These are phyloP conservation scores for Drosophila prolongata DNA, from an alignment of 2,888 invertebrate genomes.

Conservation along the genomic window DNA sequence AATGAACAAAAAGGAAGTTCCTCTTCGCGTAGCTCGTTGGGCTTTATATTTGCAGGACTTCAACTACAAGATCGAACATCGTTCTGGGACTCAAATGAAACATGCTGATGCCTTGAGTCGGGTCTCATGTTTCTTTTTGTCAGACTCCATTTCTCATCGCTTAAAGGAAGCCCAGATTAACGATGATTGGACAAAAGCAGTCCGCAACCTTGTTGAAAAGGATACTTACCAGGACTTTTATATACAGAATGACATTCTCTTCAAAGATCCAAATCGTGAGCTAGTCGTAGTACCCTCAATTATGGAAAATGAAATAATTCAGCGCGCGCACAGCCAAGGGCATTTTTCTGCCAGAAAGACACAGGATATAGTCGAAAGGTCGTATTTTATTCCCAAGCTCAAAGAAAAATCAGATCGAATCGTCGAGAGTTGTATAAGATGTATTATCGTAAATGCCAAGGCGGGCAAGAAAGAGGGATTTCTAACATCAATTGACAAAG, in stretches of 20 bases:
- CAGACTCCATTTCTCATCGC: no score
- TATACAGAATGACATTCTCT: background rate
- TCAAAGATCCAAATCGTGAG: background rate
- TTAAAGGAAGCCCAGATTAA: constrained; percentile 5
- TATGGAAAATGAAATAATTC: no score
- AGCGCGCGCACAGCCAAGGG: no score
- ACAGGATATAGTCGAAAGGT: no score
- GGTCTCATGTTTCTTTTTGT: no score
- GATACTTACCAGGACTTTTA: background rate
- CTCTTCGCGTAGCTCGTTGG: constrained; percentile 3
- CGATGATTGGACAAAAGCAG: constrained; percentile 1
- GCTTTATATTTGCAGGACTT: constrained; percentile 23
- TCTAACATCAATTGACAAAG: no score
- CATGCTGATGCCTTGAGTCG: background rate
- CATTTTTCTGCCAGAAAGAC: no score
- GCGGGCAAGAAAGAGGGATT: no score
- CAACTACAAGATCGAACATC: constrained; percentile 18
- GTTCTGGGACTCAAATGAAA: constrained; percentile 6
- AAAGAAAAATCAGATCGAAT: background rate
- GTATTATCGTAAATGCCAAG: no score
- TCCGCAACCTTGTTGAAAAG: background rate
- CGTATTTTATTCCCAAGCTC: background rate
- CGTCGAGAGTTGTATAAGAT: no score
- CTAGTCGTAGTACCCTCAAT: background rate
- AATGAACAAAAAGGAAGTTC: background rate